Evolutionary conservation across 2,888 invertebrate species (phyloP).

Genomic region (Lysandra coridon): DNA sequence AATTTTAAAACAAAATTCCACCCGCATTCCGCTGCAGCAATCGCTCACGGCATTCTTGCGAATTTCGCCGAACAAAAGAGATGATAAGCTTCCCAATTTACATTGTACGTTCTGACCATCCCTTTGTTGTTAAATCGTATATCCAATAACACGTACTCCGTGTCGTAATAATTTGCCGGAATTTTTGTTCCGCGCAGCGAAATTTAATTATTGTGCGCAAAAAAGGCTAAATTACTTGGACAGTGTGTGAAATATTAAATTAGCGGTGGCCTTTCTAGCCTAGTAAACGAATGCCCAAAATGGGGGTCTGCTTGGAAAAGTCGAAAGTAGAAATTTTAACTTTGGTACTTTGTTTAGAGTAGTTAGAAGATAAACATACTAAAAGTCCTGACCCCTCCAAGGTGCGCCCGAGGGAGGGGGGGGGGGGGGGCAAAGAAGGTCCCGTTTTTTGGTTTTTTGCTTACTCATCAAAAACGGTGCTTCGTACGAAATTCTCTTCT

Average conservation of each 20-base stretch:
- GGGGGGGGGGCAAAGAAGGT: too few species aligned
- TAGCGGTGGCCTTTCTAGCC: not conserved
- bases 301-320: too few species aligned
- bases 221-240: not conserved
- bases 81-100: constrained; percentile 60
- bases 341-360: too few species aligned
- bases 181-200: not conserved
- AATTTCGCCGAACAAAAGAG: constrained; percentile 61
- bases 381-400: too few species aligned
- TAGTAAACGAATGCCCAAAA: too few species aligned
- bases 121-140: constrained; percentile 24
- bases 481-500: too few species aligned
- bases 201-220: not conserved
- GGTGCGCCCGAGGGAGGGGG: too few species aligned
- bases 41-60: constrained; percentile 20
- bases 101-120: constrained; percentile 57
- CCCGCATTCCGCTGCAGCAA: constrained; percentile 1
- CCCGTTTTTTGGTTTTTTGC: too few species aligned
- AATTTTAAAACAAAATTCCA: not conserved
- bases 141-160: constrained; percentile 20
- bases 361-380: too few species aligned
- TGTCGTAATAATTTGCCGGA: not conserved
- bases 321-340: too few species aligned
- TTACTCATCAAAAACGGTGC: too few species aligned
- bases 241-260: not conserved